Base-by-base conservation (phyloP, 2,113 vertebrate species). In the Osmerus eperlanus region DNA sequence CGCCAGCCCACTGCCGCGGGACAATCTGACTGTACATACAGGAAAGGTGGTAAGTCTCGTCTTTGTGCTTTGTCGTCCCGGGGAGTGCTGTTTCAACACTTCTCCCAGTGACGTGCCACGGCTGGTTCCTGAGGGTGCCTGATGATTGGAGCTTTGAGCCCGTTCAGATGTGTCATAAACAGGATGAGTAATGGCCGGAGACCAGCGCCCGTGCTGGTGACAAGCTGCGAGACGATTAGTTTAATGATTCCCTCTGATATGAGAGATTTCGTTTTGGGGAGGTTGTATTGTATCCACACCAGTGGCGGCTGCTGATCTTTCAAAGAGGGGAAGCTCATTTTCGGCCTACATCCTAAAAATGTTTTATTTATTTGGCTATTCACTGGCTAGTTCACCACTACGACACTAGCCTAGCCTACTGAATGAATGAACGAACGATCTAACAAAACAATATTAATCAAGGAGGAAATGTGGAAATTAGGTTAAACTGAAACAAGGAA, bases 21-120 rank as follows among this genome's bases (percentile, higher is more conserved):
- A 84, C 76, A 78, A 83, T 86, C 82, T 72, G 80, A 77, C 77
- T 81, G 86, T 85, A 86, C 86, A 82, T 84, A 85, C 83, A 90
- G 84, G 76, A 87, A 84, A 85, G 80, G 68, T 82, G 82, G 85
- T 81, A 74, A 6, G 83, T 78, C 74, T 69, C 64, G 66, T 67
- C 76, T 82, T 83, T 81, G 78, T 84, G 81, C 81, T 87, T 72
- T 71, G 71, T 53, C 67, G 68, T 71, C 68, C 70, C 68, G 55
- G 72, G 14, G 65, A 75, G 56, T 64, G 82, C 75, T 72, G 68
- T 82, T 84, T 78, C 79, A 81, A 84, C 83, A 85, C 81, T 82
- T 83, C 74, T 71, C 77, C 76, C 79, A 60, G 62, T 69, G 77
- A 32, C 59, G 76, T 19, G 59, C 55, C 23, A 68, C 68, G 14